Base-by-base conservation (phyloP, 2,888 invertebrate genomes). In the Allygus modestus region DNA sequence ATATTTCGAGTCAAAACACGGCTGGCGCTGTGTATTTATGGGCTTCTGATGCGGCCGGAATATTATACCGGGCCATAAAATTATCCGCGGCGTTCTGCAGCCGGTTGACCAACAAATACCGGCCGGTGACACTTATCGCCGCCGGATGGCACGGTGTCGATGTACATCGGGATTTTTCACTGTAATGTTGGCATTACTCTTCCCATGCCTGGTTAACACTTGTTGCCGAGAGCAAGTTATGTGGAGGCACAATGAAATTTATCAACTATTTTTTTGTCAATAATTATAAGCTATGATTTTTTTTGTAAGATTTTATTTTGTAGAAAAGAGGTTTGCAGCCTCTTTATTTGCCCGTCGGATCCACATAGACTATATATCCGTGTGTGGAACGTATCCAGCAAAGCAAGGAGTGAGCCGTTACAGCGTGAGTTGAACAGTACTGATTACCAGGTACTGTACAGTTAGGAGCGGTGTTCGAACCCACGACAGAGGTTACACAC, bases 1-100 rank as follows among this genome's bases (percentile, higher is more conserved):
- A 79, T 79, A 79, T 79, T 79, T 79, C 79, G 79, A 79, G 79
- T 79, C 79, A 79, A 79, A 79, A 79, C 79, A 79, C 79, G 79
- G 79, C 31, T 20, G 33, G 37, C 54, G 79, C 20, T 28, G 79
- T 58, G 77, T 77, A 79, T 79, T 79, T 79, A 79, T 79, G 79
- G 37, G 58, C 58, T 79, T 79, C 58, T 54, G 79, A 79, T 79
- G 79, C 79, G 79, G 79, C 79, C 58, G 79, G 79, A 79, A 79
- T 79, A 79, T 54, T 79, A n/a, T 79, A 77, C 75, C 71, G 41
- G 71, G 71, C 71, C 46, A 43, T 77, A 41, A 51, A 43, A 51
- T 77, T 77, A 77, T 77, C 23, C 77, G 77, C 77, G 77, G 77
- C 26, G 46, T 28, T 37, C 46, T 51, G 77, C 37, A 20, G 15